Evolutionary conservation across 2,797 vertebrate genomes (phyloP).

Genomic region (Rhinoraja longicauda): DNA sequence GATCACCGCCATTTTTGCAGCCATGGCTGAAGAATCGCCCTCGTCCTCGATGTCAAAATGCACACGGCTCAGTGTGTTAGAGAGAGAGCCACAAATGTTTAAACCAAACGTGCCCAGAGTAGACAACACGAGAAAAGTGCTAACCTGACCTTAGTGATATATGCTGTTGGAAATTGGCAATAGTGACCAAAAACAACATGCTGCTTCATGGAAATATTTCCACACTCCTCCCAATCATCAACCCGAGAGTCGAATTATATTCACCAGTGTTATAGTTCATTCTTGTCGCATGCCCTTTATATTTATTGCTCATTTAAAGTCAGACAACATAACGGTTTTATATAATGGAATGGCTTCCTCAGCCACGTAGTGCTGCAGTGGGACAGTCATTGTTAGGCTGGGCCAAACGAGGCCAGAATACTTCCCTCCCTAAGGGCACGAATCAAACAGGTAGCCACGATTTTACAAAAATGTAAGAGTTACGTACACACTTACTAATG

Average conservation of each 20-base stretch:
- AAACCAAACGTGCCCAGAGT: background rate
- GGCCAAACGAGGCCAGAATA: too few relatives aligned
- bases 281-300: too few relatives aligned
- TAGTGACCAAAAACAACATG: background rate
- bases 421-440: background rate
- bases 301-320: background rate
- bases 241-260: background rate
- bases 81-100: background rate
- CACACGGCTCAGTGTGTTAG: background rate
- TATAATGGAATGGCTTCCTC: background rate
- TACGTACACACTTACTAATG: background rate
- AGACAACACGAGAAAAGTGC: background rate
- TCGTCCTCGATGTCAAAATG: background rate
- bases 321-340: background rate
- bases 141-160: background rate
- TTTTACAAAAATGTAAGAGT: background rate
- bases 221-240: background rate
- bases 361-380: background rate
- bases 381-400: background rate
- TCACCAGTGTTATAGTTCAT: background rate
- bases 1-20: background rate
- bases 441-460: too few relatives aligned
- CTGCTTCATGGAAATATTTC: background rate
- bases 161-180: background rate
- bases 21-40: background rate